Evolutionary conservation across 2,113 vertebrate species (phyloP).

Genomic region (Tautogolabrus adspersus): DNA sequence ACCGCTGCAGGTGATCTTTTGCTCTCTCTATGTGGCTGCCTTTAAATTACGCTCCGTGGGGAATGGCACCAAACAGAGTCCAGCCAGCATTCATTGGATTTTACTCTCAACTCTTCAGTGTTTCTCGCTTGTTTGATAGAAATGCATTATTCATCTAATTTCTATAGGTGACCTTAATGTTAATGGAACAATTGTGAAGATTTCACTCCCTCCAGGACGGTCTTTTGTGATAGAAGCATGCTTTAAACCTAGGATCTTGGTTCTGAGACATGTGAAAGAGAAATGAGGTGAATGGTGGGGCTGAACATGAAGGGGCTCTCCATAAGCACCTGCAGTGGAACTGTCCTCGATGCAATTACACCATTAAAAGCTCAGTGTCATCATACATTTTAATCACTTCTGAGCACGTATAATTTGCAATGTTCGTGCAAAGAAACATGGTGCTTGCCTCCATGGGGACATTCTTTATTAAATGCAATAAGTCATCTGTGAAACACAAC

Average conservation of each 20-base stretch:
- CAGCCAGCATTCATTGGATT: not conserved
- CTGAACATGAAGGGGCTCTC: not conserved
- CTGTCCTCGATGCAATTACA: not conserved
- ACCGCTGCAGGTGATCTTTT: constrained; percentile 29
- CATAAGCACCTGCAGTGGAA: not conserved
- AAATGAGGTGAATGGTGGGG: not conserved
- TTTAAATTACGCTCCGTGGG: not conserved
- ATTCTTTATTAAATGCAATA: too few species aligned
- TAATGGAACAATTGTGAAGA: not conserved
- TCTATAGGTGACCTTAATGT: constrained; percentile 11
- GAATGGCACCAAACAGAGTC: constrained; percentile 20
- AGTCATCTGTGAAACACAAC: too few species aligned
- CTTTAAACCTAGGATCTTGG: not conserved
- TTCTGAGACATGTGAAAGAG: not conserved
- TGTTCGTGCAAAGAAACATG: not conserved
- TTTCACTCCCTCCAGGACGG: not conserved
- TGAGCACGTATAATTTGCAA: not conserved
- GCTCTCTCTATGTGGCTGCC: constrained; percentile 11
- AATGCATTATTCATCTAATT: constrained; percentile 47
- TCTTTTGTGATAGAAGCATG: not conserved
- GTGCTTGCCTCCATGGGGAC: not conserved
- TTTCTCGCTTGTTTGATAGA: not conserved
- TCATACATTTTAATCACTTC: not conserved
- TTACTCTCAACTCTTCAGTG: not conserved
- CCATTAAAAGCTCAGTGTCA: not conserved